Evolutionary conservation across 2,888 invertebrate species (phyloP), one percentile per base, ranked within the genome.

Genomic region (Latrodectus elegans): DNA sequence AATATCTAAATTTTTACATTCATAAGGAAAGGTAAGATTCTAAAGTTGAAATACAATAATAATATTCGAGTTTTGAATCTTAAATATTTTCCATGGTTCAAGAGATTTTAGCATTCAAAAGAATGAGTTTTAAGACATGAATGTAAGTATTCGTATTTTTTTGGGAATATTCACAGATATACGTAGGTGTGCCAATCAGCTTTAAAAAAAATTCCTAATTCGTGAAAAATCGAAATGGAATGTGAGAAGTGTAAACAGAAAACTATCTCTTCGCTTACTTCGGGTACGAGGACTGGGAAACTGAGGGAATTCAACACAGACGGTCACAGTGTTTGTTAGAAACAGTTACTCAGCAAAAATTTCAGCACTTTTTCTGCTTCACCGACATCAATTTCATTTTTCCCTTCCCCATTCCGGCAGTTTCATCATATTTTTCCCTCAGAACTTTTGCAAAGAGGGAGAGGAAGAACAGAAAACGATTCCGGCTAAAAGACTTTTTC

Each of bases 291-390:
- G 17, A 67, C 4, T 52, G 15, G 49, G 49, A 49, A 38, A 68
- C 26, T 49, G 52, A 10, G 64, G 26, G n/a, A 82, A 75, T 82
- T 68, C 26, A 17, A 17, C 22, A 22, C 67, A 17, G 26, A 22
- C 60, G 82, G 75, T 70, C 74, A 55, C 55, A 82, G 82, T 82
- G 82, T 84, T 86, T 86, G 86, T 81, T 81, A 86, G 81, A 86
- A 86, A 86, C 72, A 76, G 76, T 86, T 72, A 77, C 81, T 86
- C 86, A 86, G 86, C 86, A 71, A 81, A 85, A 86, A 26, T 81
- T 86, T 86, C 86, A 86, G 86, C 86, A 86, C 81, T 86, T 86
- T 86, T 86, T 86, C 81, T 72, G 72, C 81, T 53, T 17, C 67
- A 72, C 65, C 72, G 81, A 72, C 68, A 22, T 49, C 81, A 80